phyloP scores from a whole-genome alignment of 1,140 invertebrate genomes.

The Teleogryllus occipitalis region DNA sequence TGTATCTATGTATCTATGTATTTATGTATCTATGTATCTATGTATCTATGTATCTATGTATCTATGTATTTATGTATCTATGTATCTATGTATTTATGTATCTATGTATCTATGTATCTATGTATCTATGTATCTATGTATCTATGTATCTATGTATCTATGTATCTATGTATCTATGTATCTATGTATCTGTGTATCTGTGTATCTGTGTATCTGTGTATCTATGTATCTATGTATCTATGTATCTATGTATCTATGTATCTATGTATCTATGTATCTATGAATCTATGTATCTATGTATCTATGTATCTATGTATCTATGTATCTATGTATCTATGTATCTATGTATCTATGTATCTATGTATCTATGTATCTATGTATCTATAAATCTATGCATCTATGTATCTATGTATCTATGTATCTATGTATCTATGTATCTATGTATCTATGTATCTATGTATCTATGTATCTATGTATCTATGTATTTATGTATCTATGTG shows the following conservation, averaged over 20 bases:
- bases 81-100: slow-evolving; percentile 12
- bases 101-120: slow-evolving; percentile 12
- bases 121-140: slow-evolving; percentile 14
- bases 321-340: slow-evolving; percentile 14
- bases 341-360: slow-evolving; percentile 10
- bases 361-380: slow-evolving; percentile 12
- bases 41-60: slow-evolving; percentile 10
- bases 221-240: no score
- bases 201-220: no score
- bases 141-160: slow-evolving; percentile 11
- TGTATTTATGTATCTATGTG: slow-evolving; percentile 14
- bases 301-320: slow-evolving; percentile 10
- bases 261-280: slow-evolving; percentile 11
- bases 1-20: slow-evolving; percentile 7
- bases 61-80: slow-evolving; percentile 12
- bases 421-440: slow-evolving; percentile 11
- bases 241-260: slow-evolving; percentile 14
- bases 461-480: slow-evolving; percentile 10
- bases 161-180: slow-evolving; percentile 14
- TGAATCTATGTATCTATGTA: slow-evolving; percentile 13
- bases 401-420: slow-evolving; percentile 14
- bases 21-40: not conserved
- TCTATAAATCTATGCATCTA: no score
- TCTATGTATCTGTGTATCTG: no score
- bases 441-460: slow-evolving; percentile 14